Evolutionary conservation across 2,888 invertebrate genomes (phyloP).

Genomic region (Dynastes hyllus): DNA sequence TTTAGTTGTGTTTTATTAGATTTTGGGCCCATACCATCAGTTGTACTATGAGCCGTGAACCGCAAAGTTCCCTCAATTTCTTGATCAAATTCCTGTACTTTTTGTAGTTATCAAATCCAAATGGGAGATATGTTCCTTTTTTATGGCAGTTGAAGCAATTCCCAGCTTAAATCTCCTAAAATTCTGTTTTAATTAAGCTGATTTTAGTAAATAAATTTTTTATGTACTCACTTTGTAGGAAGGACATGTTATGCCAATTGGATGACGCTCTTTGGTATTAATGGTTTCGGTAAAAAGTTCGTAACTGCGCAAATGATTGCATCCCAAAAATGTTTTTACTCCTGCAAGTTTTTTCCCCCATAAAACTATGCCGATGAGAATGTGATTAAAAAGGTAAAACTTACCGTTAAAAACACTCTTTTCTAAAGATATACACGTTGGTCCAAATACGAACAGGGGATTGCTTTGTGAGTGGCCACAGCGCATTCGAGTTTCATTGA

Average conservation of each 20-base stretch:
- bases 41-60: slow-evolving; percentile 78
- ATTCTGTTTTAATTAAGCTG: slow-evolving; percentile 55
- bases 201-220: slow-evolving; percentile 37
- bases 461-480: no score
- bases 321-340: slow-evolving; percentile 83
- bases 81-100: slow-evolving; percentile 73
- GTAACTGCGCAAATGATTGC: slow-evolving; percentile 91
- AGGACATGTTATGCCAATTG: slow-evolving; percentile 79
- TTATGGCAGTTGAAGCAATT: slow-evolving; percentile 81
- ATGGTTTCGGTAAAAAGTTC: slow-evolving; percentile 90
- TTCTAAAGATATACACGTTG: slow-evolving; percentile 73
- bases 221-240: slow-evolving; percentile 79
- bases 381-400: neutral
- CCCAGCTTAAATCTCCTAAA: slow-evolving; percentile 79
- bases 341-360: slow-evolving; percentile 67
- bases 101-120: slow-evolving; percentile 78
- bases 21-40: slow-evolving; percentile 68
- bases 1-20: slow-evolving; percentile 64
- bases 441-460: no score
- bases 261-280: slow-evolving; percentile 69
- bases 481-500: no score
- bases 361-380: neutral
- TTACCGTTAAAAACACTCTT: slow-evolving; percentile 78
- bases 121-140: slow-evolving; percentile 78
- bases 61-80: slow-evolving; percentile 83